These are phyloP conservation scores for Dione vanillae DNA, from an alignment of 2,888 invertebrate species.

Conservation along the genomic window DNA sequence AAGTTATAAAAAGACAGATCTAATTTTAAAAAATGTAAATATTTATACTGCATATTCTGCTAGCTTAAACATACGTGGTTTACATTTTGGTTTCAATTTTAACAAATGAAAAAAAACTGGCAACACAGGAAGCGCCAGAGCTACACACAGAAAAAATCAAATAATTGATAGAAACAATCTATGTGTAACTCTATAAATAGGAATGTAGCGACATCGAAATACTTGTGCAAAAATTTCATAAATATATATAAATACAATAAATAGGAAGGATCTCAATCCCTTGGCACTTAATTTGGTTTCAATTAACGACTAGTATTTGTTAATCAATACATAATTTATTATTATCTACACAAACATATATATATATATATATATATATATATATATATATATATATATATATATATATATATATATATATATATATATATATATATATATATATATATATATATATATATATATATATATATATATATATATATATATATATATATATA, in stretches of 20 bases:
- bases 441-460: no score
- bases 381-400: no score
- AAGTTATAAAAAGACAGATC: no score
- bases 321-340: background rate
- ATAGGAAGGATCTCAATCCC: conserved; percentile 36
- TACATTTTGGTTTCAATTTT: no score
- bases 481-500: no score
- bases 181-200: conserved; percentile 28
- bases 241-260: background rate
- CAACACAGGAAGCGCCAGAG: conserved; percentile 24
- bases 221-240: conserved; percentile 36
- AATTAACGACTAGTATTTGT: conserved; percentile 9
- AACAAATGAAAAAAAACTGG: conserved; percentile 4
- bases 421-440: no score
- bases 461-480: no score
- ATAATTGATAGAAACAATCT: background rate
- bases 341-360: background rate
- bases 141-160: conserved; percentile 25
- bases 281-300: conserved; percentile 42
- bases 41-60: no score
- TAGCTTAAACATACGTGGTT: no score
- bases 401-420: no score
- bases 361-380: no score
- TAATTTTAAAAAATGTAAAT: no score
- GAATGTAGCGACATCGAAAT: conserved; percentile 41